A percentile compares a stretch with the other conserved stretches of the same genome.
Conservation (phyloP, 2,797 vertebrate genomes). For the Erithacus rubecula region DNA sequence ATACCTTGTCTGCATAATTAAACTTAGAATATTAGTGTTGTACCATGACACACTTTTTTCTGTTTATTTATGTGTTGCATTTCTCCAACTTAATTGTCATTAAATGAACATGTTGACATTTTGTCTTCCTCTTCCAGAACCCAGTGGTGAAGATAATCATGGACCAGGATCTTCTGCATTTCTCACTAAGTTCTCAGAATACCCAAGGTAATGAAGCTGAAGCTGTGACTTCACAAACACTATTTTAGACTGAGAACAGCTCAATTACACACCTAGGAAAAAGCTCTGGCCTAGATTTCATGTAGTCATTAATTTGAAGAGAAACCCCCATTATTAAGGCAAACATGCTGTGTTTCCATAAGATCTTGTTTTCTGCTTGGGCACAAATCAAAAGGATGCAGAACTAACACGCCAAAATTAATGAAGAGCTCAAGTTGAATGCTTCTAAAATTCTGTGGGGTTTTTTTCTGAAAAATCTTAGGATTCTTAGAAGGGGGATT, state of each 20-base stretch:
- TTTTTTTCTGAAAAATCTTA: background rate
- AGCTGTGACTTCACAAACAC: background rate
- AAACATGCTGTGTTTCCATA: background rate
- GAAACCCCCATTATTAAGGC: background rate
- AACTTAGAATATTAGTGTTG: background rate
- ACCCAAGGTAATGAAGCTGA: slow-evolving; percentile 41
- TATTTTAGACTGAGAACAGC: background rate
- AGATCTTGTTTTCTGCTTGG: background rate
- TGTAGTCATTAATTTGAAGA: background rate
- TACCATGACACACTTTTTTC: background rate
- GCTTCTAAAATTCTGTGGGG: background rate
- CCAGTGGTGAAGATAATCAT: slow-evolving; percentile 8
- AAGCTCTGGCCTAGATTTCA: background rate
- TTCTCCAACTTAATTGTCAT: background rate
- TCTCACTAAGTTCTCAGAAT: slow-evolving; percentile 36
- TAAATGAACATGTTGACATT: background rate
- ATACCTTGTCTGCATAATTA: background rate
- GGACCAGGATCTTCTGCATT: background rate
- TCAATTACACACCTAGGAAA: background rate
- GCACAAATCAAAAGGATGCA: background rate
- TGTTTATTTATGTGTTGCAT: background rate
- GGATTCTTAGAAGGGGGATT: background rate
- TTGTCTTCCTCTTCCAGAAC: slow-evolving; percentile 3
- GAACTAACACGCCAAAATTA: background rate
- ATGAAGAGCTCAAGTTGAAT: background rate